phyloP scores from a whole-genome alignment of 1,140 invertebrate species.

The Trichonephila clavata region DNA sequence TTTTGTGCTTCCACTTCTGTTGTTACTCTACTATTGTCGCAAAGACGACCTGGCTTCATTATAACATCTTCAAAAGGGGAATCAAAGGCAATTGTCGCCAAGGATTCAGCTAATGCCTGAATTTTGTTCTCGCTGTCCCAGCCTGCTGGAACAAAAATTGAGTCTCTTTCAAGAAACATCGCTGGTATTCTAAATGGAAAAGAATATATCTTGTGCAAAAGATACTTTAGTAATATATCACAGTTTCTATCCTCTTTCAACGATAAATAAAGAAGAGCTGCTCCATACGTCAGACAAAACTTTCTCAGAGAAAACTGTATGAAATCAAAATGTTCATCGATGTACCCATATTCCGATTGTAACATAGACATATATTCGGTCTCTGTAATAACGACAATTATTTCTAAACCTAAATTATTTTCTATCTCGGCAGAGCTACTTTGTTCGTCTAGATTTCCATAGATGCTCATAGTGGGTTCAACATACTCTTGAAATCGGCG shows the following conservation, averaged over 20 bases:
- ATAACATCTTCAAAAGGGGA: constrained; percentile 95
- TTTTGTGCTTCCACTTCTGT: constrained; percentile 45
- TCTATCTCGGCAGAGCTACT: constrained; percentile 22
- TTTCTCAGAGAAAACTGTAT: constrained; percentile 98
- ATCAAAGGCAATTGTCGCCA: constrained; percentile 85
- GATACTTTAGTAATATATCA: constrained; percentile 98
- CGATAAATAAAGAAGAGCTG: constrained; percentile 97
- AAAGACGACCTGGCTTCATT: constrained; percentile 85
- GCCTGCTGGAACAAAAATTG: constrained; percentile 98
- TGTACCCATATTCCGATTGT: constrained; percentile 94
- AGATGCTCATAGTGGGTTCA: constrained; percentile 54
- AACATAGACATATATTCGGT: constrained; percentile 98
- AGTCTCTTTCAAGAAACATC: constrained; percentile 98
- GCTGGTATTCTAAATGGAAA: constrained; percentile 96
- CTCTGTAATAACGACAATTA: constrained; percentile 97
- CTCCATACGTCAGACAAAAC: constrained; percentile 96
- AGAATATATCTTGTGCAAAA: constrained; percentile 98
- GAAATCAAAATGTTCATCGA: constrained; percentile 99
- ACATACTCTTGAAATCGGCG: constrained; percentile 45
- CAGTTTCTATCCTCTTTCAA: constrained; percentile 99
- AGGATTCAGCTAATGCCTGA: constrained; percentile 93
- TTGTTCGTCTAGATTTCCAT: constrained; percentile 27
- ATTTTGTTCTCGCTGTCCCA: constrained; percentile 99
- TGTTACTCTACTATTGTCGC: neutral
- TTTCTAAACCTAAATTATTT: constrained; percentile 92